phyloP scores from a whole-genome alignment of 2,888 invertebrate species.

The Erpobdella octoculata region DNA sequence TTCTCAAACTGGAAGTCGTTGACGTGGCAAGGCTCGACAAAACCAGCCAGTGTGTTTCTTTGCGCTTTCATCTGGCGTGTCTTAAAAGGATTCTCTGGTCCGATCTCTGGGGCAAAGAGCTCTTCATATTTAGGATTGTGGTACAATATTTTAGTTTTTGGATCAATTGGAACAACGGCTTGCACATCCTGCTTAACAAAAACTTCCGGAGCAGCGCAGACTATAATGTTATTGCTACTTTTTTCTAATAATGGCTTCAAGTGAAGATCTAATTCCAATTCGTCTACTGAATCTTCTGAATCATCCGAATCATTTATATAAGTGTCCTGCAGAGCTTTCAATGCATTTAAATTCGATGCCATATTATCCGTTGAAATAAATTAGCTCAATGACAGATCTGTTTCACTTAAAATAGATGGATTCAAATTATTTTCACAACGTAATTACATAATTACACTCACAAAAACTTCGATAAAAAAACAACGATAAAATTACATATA shows the following conservation, averaged over 20 bases:
- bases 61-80: slow-evolving; percentile 78
- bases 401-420: too few relatives aligned
- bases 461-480: too few relatives aligned
- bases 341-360: too few relatives aligned
- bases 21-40: slow-evolving; percentile 85
- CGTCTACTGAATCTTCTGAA: too few relatives aligned
- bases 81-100: slow-evolving; percentile 85
- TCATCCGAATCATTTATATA: background rate
- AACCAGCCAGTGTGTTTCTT: slow-evolving; percentile 86
- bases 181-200: background rate
- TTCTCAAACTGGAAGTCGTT: slow-evolving; percentile 96
- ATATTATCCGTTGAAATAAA: too few relatives aligned
- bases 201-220: background rate
- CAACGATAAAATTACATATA: too few relatives aligned
- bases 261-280: background rate
- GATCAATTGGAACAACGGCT: slow-evolving; percentile 51
- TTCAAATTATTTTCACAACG: too few relatives aligned
- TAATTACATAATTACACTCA: too few relatives aligned
- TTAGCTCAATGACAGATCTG: too few relatives aligned
- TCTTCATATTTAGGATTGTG: slow-evolving; percentile 92
- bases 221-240: background rate
- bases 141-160: slow-evolving; percentile 70
- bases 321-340: too few relatives aligned
- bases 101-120: slow-evolving; percentile 75
- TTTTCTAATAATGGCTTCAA: background rate